A percentile compares a stretch with the other conserved stretches of the same genome.
Conservation (phyloP, 2,888 invertebrate genomes). For the Taphrorychus bicolor region DNA sequence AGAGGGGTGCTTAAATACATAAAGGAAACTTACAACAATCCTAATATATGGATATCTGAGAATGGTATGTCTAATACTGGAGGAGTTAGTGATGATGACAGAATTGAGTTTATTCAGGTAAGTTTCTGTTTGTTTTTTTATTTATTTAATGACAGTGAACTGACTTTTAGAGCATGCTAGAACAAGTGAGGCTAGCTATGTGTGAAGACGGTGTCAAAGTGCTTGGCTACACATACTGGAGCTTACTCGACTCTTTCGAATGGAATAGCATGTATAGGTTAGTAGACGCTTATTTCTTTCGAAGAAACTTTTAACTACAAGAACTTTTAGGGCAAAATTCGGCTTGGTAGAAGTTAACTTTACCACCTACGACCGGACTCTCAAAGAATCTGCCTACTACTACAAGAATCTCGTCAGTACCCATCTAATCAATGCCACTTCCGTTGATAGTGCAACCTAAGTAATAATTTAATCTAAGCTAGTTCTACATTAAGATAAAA, state of each 20-base stretch:
- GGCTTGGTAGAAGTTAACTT: slow-evolving; percentile 71
- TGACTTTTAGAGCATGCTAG: slow-evolving; percentile 22
- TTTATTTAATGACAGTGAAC: too few species aligned
- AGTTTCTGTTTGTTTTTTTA: too few species aligned
- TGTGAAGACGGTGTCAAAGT: slow-evolving; percentile 43
- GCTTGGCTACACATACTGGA: slow-evolving; percentile 44
- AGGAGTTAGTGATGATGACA: slow-evolving; percentile 27
- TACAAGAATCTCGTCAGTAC: slow-evolving; percentile 57
- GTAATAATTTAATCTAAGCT: too few species aligned
- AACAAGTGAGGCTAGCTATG: slow-evolving; percentile 38
- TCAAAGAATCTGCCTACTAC: slow-evolving; percentile 68
- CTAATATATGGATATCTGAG: slow-evolving; percentile 64
- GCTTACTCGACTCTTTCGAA: slow-evolving; percentile 46
- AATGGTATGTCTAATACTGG: slow-evolving; percentile 63
- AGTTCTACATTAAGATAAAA: background rate
- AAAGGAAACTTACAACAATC: slow-evolving; percentile 56
- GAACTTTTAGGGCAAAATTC: slow-evolving; percentile 65
- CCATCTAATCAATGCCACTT: slow-evolving; percentile 2
- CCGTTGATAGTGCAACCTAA: too few species aligned
- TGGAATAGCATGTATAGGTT: slow-evolving; percentile 44
- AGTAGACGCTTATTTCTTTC: background rate
- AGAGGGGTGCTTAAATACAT: slow-evolving; percentile 61
- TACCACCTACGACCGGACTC: slow-evolving; percentile 61
- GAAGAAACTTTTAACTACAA: slow-evolving; percentile 48
- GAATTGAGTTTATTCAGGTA: slow-evolving; percentile 38